Conservation (phyloP, 2,113 vertebrate species). For the Nothocercus nigrocapillus region DNA sequence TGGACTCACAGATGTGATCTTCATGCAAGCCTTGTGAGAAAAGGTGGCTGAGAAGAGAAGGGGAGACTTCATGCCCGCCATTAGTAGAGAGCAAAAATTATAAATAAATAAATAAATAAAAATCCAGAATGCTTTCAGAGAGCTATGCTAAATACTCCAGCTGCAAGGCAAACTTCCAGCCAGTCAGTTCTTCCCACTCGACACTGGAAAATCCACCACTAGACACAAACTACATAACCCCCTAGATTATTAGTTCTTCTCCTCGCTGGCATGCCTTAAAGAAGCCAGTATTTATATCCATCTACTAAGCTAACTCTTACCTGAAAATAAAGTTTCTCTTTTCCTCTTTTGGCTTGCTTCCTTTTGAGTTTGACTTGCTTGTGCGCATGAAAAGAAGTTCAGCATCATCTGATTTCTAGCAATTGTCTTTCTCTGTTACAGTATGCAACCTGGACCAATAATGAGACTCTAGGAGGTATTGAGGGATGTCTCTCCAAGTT, state of each 20-base stretch:
- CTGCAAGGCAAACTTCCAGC: not conserved
- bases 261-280: not conserved
- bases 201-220: not conserved
- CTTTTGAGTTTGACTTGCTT: not conserved
- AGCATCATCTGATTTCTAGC: accelerated
- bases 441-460: slow-evolving; percentile 89
- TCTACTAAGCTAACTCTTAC: not conserved
- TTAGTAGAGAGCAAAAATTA: not conserved
- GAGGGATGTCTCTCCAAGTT: slow-evolving; percentile 86
- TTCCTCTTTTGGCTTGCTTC: not conserved
- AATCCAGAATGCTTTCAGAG: not conserved
- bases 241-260: not conserved
- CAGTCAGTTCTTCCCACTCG: not conserved
- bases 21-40: no score
- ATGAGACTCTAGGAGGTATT: slow-evolving; percentile 88
- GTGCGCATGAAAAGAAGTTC: not conserved
- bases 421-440: slow-evolving; percentile 33
- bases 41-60: not conserved
- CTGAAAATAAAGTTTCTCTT: not conserved
- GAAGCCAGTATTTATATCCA: not conserved
- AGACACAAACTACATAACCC: not conserved
- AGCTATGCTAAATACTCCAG: not conserved
- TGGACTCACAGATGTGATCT: not conserved
- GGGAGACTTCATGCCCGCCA: not conserved
- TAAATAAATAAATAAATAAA: not conserved